Evolutionary conservation across 1,140 invertebrate genomes (phyloP).

Genomic region (Luehdorfia chinensis): DNA sequence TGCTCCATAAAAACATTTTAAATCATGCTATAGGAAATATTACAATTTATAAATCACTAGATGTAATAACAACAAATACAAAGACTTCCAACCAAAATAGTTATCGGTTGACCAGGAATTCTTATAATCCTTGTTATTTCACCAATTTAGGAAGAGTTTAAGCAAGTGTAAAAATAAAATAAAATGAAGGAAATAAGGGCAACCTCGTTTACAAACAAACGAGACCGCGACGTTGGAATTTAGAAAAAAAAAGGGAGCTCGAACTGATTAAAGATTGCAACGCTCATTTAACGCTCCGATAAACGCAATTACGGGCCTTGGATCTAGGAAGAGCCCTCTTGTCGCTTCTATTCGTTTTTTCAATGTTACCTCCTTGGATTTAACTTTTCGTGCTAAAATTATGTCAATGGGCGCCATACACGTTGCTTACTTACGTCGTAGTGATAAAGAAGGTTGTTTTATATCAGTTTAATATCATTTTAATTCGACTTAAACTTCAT

Average conservation of each 20-base stretch:
- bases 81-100: no score
- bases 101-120: no score
- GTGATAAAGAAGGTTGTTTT: background rate
- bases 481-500: no score
- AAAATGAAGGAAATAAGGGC: conserved; percentile 13
- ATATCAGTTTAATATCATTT: no score
- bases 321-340: conserved; percentile 37
- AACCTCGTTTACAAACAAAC: conserved; percentile 15
- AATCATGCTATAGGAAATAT: background rate
- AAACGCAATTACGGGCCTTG: conserved; percentile 56
- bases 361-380: conserved; percentile 32
- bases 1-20: no score
- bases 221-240: conserved; percentile 8
- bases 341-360: conserved; percentile 24
- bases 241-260: conserved; percentile 33
- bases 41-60: no score
- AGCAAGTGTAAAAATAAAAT: background rate
- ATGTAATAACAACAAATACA: no score
- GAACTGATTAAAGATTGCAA: conserved; percentile 62
- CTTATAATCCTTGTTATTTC: conserved; percentile 7
- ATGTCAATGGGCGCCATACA: conserved; percentile 22
- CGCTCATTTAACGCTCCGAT: conserved; percentile 68
- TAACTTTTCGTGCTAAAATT: conserved; percentile 31
- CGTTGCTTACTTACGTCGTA: conserved; percentile 13
- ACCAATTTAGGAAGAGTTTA: conserved; percentile 2